A percentile compares a stretch with the other conserved stretches of the same genome.
Evolutionary conservation across 1,140 invertebrate genomes (phyloP).

Genomic region (Philaenus spumarius): DNA sequence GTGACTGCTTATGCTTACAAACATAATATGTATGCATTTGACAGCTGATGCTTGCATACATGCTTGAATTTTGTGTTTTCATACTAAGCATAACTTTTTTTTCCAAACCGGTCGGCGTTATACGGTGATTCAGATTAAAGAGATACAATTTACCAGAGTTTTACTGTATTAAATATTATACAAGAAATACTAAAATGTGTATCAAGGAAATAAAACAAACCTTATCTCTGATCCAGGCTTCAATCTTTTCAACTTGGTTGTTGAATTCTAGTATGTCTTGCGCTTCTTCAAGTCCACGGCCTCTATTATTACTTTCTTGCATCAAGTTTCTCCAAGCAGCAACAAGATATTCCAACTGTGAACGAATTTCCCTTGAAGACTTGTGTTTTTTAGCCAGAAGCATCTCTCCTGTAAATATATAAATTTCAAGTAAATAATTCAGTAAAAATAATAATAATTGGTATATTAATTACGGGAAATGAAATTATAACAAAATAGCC

Average conservation of each 20-base stretch:
- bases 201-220: slow-evolving; percentile 16
- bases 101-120: background rate
- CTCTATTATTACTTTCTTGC: slow-evolving; percentile 66
- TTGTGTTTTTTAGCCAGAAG: slow-evolving; percentile 59
- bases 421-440: background rate
- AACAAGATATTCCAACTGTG: slow-evolving; percentile 61
- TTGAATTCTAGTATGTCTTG: slow-evolving; percentile 97
- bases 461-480: background rate
- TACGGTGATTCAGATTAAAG: no score
- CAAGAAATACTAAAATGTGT: no score
- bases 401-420: slow-evolving; percentile 46
- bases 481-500: no score
- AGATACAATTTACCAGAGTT: no score
- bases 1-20: no score
- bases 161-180: no score
- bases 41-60: no score
- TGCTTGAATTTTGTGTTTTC: background rate
- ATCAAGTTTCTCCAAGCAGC: slow-evolving; percentile 75
- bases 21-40: no score
- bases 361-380: slow-evolving; percentile 65
- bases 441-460: background rate
- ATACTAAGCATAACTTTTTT: background rate
- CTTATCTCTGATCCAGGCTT: slow-evolving; percentile 94
- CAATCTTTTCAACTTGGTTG: slow-evolving; percentile 91
- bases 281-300: slow-evolving; percentile 90